Base-by-base conservation (phyloP, 2,113 vertebrate genomes). In the Nothobranchius furzeri region DNA sequence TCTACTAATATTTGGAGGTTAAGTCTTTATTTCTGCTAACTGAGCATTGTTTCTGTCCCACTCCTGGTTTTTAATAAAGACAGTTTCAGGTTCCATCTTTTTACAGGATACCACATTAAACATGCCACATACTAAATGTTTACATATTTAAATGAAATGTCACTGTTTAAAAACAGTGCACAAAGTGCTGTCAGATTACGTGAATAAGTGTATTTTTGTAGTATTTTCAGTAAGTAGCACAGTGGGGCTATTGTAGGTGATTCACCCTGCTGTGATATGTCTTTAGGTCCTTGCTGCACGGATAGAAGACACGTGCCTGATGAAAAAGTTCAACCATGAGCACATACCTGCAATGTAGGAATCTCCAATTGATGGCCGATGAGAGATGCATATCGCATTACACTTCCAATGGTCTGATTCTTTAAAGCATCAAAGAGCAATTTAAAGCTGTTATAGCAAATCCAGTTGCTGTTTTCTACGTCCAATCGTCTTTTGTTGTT, bases 261-360 rank as follows among this genome's bases (percentile, higher is more conserved):
- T 64, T 60, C 46, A 55, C 63, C 57, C 35, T 59, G 49, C 68
- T 60, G 68, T 60, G 52, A 49, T 60, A 48, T 49, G 64, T 58
- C 53, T 63, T 75, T 64, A 30, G 63, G 68, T 48, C 60, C 45
- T 35, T 62, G 47, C 60, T 76, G 47, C 73, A 65, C 69, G 64
- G 20, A 57, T 69, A 62, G 53, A 60, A 5, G 63, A 67, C 66
- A 45, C 36, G 45, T 70, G 40, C 58, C 72, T 87, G 86, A 85
- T 81, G 85, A 63, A 88, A 78, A 53, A 76, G 3, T 42, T 43
- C 11, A 43, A 43, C 11, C 42, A 43, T 43, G 42, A 9, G 2
- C 10, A 45, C 43, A 45, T 11, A 12, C 51, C 50, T 0, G 63
- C 20, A 45, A 20, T 17, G n/a, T n/a, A 17, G 20, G 15, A 7